Conservation (phyloP, 1,140 invertebrate species). For the Drosophila pruinosa region DNA sequence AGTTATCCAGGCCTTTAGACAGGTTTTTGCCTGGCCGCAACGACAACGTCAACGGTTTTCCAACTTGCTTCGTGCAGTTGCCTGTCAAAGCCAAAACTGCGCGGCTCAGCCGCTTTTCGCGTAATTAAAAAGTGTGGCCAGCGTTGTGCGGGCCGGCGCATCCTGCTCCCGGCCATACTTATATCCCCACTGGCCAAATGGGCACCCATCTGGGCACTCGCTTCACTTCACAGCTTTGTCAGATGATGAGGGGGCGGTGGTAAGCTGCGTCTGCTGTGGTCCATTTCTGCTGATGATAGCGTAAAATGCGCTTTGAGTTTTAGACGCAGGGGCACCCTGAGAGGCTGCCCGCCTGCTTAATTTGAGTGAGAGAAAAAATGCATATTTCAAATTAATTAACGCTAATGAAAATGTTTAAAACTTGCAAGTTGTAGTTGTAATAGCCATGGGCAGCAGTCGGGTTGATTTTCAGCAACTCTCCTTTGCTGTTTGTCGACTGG, state of each 20-base stretch:
- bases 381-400: constrained; percentile 81
- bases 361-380: constrained; percentile 64
- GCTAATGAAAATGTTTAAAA: constrained; percentile 81
- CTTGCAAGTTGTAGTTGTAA: constrained; percentile 58
- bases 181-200: constrained; percentile 15
- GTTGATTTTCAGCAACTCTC: constrained; percentile 6
- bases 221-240: constrained; percentile 48
- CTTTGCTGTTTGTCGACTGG: constrained; percentile 20
- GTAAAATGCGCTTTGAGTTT: constrained; percentile 70
- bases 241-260: background rate
- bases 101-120: constrained; percentile 75
- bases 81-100: constrained; percentile 71
- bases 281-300: constrained; percentile 69
- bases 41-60: constrained; percentile 36
- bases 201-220: constrained; percentile 35
- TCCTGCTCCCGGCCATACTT: background rate
- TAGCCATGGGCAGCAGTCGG: background rate
- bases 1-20: constrained; percentile 27
- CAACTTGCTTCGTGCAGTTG: constrained; percentile 21
- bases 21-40: constrained; percentile 36
- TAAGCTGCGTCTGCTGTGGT: constrained; percentile 25
- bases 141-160: constrained; percentile 27
- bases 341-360: constrained; percentile 53
- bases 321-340: constrained; percentile 53
- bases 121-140: constrained; percentile 77